Evolutionary conservation across 1,140 invertebrate species (phyloP), one percentile per base, ranked within the genome.

Genomic region (Hermatobates lingyangjiaoensis): DNA sequence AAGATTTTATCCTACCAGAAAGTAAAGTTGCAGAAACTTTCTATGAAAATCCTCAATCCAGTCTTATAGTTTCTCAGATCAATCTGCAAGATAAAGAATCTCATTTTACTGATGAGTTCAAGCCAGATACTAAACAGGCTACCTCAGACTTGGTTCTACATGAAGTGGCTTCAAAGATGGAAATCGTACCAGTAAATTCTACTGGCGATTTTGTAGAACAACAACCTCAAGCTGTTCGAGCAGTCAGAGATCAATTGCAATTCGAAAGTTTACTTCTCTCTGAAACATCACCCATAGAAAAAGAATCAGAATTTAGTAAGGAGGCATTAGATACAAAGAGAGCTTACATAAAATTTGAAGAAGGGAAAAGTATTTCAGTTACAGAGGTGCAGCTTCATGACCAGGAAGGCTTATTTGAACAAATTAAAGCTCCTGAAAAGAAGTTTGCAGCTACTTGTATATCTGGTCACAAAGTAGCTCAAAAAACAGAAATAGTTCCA

Each of bases 331-430:
- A 61, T 14, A 50, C 53, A 5, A 64, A 62, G 40, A 66, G 58
- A 49, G 71, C 65, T 1, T 62, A 62, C n/a, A 50, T 72, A n/a
- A 55, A 56, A 24, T 64, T 74, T 44, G 63, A 63, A 18, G 50
- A 56, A 14, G 66, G 68, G 46, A 65, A 68, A 55, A 62, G 67
- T 51, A 48, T 74, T 12, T 66, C 60, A 1, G 61, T 74, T 20
- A 68, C 64, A 38, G 61, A 75, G 60, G 62, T 73, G 3, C 55
- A 66, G 24, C 44, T 61, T 1, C 60, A 72, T 40, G 72, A 74
- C 47, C 66, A 54, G 48, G 59, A 59, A 53, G 48, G 28, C 34
- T 25, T 23, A 49, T 45, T 57, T 24, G 7, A 20, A 30, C 20
- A 46, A 21, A 15, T 34, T 14, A 34, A 55, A 34, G 52, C 46